Conservation (phyloP, 2,113 vertebrate genomes). For the Heloderma charlesbogerti region DNA sequence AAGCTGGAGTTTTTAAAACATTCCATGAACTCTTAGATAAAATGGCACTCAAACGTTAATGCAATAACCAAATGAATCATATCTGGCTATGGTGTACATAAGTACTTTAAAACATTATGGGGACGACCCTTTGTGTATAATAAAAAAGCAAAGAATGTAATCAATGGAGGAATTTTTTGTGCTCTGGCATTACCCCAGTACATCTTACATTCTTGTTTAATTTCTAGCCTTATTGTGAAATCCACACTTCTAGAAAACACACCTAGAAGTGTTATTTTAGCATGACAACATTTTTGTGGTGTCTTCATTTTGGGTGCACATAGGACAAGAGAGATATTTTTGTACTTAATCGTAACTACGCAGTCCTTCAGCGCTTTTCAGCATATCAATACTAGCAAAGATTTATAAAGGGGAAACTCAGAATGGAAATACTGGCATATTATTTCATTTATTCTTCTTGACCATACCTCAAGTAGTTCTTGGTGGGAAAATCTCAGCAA, state of each 20-base stretch:
- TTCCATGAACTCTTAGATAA: constrained; percentile 80
- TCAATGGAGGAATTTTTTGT: constrained; percentile 38
- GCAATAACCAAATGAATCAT: constrained; percentile 79
- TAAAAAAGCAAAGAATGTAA: constrained; percentile 77
- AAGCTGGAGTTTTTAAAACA: constrained; percentile 78
- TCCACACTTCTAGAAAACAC: not conserved
- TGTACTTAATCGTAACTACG: not conserved
- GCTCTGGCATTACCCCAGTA: not conserved
- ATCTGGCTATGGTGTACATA: constrained; percentile 70
- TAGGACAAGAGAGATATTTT: not conserved
- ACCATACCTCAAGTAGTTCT: not conserved
- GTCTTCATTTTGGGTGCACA: not conserved
- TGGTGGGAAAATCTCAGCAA: not conserved
- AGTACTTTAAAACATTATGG: constrained; percentile 79
- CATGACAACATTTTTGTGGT: not conserved
- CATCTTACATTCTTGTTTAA: not conserved
- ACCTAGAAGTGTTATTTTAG: not conserved
- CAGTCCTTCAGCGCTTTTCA: not conserved
- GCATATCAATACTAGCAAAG: not conserved
- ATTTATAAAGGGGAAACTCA: not conserved
- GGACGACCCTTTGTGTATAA: constrained; percentile 76
- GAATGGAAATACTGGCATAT: not conserved
- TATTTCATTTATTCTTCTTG: not conserved
- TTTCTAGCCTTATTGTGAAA: not conserved
- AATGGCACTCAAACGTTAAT: constrained; percentile 80